Evolutionary conservation across 2,797 vertebrate species (phyloP), one percentile per base, ranked within the genome.

Genomic region (Acanthopagrus latus): DNA sequence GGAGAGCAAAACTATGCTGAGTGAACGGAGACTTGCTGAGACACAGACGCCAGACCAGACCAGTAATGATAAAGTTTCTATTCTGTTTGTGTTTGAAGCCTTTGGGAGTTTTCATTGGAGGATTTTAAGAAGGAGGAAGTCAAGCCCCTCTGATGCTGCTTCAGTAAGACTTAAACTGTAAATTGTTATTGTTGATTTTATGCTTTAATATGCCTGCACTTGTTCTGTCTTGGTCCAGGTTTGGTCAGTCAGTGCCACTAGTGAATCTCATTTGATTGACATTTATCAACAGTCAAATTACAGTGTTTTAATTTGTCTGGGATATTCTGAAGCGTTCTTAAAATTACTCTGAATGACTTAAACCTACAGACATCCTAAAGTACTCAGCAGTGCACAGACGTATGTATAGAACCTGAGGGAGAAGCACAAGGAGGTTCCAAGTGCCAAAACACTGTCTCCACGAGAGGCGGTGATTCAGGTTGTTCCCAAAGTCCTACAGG

Each of bases 21-120:
- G 33, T 7, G 33, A 33, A 33, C 7, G 2, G 33, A 33, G 33
- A 33, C 5, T 33, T 7, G 33, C 33, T 33, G 29, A 33, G 29
- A 33, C 29, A 33, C 27, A 27, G 27, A 27, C 27, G 3, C 29
- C 29, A 33, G 29, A 29, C 29, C 29, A 29, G 29, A 33, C 29
- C 29, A 33, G 29, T 33, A 33, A 33, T 33, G 29, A 33, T 33
- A 3, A 33, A 7, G 27, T 27, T 27, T 33, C 29, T 33, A 7
- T 33, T 33, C 7, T 33, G 29, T 33, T 33, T 33, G 5, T 33
- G 29, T 33, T 33, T 33, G 29, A 33, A 81, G 50, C 5, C 55
- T 83, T 55, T 21, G 58, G 50, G 63, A 74, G 41, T 80, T 64
- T 84, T 46, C 82, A 59, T 18, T 68, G 43, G 8, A 73, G 1